phyloP scores from a whole-genome alignment of 2,113 vertebrate species.

The Aphyosemion australe region DNA sequence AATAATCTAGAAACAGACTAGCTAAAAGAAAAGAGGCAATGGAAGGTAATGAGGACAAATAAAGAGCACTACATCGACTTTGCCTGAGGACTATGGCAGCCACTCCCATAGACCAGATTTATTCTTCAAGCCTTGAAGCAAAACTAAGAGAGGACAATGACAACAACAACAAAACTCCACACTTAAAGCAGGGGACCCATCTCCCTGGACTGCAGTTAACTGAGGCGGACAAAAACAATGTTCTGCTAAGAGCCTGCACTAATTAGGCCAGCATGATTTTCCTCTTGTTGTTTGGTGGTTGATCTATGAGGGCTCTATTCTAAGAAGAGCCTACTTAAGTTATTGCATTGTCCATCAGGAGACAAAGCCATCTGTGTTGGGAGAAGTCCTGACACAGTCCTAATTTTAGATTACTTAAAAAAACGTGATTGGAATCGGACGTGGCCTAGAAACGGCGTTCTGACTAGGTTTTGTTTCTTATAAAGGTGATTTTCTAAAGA shows the following conservation, averaged over 20 bases:
- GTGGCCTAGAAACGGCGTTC: constrained; percentile 26
- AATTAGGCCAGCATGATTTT: constrained; percentile 70
- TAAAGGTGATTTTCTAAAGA: constrained; percentile 17
- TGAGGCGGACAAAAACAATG: constrained; percentile 23
- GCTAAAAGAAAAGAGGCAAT: neutral
- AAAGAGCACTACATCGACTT: constrained; percentile 27
- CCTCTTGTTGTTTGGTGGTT: constrained; percentile 57
- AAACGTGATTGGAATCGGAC: constrained; percentile 36
- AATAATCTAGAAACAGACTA: neutral
- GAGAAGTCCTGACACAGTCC: constrained; percentile 40
- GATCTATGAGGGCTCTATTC: constrained; percentile 62
- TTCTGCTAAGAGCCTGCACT: constrained; percentile 46
- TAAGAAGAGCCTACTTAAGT: constrained; percentile 57
- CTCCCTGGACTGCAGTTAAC: constrained; percentile 34
- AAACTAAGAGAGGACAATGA: constrained; percentile 28
- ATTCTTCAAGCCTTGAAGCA: constrained; percentile 35
- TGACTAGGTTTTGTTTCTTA: constrained; percentile 28
- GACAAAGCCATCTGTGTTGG: constrained; percentile 47
- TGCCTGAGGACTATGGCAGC: constrained; percentile 39
- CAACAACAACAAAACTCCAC: constrained; percentile 26
- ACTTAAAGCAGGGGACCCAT: constrained; percentile 47
- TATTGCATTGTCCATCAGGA: constrained; percentile 56
- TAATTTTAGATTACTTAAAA: constrained; percentile 54
- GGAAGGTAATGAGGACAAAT: constrained; percentile 1
- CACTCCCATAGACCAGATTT: constrained; percentile 35